Evolutionary conservation across 2,113 vertebrate species (phyloP), one percentile per base, ranked within the genome.

Genomic region (Platanista minor): DNA sequence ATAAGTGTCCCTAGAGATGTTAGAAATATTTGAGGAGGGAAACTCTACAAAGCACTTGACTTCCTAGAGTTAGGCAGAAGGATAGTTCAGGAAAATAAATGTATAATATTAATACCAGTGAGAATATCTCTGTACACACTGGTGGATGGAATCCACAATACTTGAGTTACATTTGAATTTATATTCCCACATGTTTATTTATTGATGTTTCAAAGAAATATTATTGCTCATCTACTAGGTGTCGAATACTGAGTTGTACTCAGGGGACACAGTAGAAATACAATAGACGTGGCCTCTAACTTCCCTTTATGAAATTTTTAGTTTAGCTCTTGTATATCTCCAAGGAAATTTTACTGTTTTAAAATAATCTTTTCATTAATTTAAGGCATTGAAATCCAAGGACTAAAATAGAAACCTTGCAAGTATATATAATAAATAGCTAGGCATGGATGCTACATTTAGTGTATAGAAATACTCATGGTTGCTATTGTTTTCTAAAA

Each of bases 301-400:
- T 67, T 91, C 10, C 39, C 11, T 94, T 87, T 52, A 57, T 94
- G 59, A 8, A 71, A 71, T 57, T 90, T 94, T 15, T 21, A 90
- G 29, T 67, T 46, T 93, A 89, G 9, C 31, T 95, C 36, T 67
- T 87, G 0, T 11, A 52, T 92, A 62, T 81, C 21, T 87, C 59
- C 72, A 95, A 82, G 59, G 59, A 96, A 95, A 94, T n/a, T 67
- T 91, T n/a, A 90, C 17, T 93, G 4, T 67, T 88, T 46, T 54
- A 71, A 93, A 94, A 91, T 64, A 3, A 67, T 59, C 33, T 90
- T 92, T 91, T 82, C 9, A 46, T 62, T 89, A 82, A 87, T 67
- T 84, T 78, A 54, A 92, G 62, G 6, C 18, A 96, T 52, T 64
- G 69, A 41, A 91, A 41, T 54, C 6, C 20, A 95, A 89, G 29